Percentiles rank a stretch among this genome's conserved stretches.
These are phyloP conservation scores for Phrynocephalus versicolor DNA, from an alignment of 2,113 vertebrate species.

Conservation along the genomic window DNA sequence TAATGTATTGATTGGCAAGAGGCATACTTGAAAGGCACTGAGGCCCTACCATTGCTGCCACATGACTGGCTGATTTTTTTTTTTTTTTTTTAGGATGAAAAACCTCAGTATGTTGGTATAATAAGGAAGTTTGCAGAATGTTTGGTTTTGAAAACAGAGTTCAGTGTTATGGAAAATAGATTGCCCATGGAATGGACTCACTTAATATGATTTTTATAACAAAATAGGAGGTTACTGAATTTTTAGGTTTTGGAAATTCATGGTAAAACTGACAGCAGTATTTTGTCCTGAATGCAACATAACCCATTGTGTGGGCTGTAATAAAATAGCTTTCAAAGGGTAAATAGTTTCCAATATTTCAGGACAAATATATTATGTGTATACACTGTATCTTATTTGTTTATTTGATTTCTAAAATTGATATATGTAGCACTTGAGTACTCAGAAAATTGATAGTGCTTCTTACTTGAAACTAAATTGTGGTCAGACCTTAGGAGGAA, in stretches of 20 bases:
- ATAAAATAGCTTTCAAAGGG: neutral
- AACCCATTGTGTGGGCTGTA: neutral
- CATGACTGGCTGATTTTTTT: constrained; percentile 30
- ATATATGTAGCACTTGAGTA: too few relatives aligned
- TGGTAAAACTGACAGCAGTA: neutral
- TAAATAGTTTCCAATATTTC: constrained; percentile 2
- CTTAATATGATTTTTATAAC: neutral
- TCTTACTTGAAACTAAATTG: too few relatives aligned
- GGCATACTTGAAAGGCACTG: neutral
- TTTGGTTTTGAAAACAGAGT: constrained; percentile 28
- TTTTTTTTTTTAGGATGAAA: constrained; percentile 29
- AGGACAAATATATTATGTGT: neutral
- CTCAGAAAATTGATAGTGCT: too few relatives aligned
- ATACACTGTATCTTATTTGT: neutral
- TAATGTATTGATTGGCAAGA: neutral
- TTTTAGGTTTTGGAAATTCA: constrained; percentile 21
- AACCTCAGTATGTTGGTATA: neutral
- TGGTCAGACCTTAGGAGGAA: too few relatives aligned
- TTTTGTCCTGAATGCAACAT: neutral
- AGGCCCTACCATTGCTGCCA: neutral
- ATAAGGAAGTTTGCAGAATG: neutral
- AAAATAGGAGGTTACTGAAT: constrained; percentile 18
- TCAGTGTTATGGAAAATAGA: neutral
- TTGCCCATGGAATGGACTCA: neutral
- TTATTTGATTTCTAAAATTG: neutral